These are phyloP conservation scores for Coluber constrictor DNA, from an alignment of 2,797 vertebrate genomes.

Conservation along the genomic window DNA sequence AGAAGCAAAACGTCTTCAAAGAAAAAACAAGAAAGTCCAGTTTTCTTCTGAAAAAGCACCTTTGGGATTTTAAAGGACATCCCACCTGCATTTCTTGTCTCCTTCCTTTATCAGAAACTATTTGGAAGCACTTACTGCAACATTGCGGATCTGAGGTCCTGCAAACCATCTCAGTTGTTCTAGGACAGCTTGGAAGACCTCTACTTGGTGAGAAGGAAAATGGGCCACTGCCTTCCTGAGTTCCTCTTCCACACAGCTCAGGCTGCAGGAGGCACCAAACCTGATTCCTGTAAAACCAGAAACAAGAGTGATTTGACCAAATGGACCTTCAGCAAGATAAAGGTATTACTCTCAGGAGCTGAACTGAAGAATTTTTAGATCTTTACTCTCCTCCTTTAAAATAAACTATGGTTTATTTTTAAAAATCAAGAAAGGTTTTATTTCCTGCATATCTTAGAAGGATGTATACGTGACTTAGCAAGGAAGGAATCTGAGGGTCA, in stretches of 20 bases:
- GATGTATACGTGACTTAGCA: neutral
- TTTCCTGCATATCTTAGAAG: neutral
- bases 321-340: neutral
- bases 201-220: constrained; percentile 75
- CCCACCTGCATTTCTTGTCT: neutral
- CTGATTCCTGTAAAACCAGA: constrained; percentile 74
- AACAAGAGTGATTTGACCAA: neutral
- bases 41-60: no score
- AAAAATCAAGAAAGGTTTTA: neutral
- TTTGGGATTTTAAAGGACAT: neutral
- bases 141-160: constrained; percentile 90
- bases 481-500: neutral
- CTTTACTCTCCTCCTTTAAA: neutral
- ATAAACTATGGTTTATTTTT: neutral
- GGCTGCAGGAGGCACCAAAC: constrained; percentile 84
- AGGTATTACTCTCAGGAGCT: neutral
- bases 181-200: constrained; percentile 82
- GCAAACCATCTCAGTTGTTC: constrained; percentile 94
- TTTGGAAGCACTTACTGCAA: constrained; percentile 78
- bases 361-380: neutral
- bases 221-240: constrained; percentile 68
- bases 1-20: no score
- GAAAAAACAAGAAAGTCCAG: no score
- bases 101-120: neutral
- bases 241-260: constrained; percentile 77